Evolutionary conservation across 2,888 invertebrate species (phyloP), one percentile per base, ranked within the genome.

Genomic region (Drosophila prolongata): DNA sequence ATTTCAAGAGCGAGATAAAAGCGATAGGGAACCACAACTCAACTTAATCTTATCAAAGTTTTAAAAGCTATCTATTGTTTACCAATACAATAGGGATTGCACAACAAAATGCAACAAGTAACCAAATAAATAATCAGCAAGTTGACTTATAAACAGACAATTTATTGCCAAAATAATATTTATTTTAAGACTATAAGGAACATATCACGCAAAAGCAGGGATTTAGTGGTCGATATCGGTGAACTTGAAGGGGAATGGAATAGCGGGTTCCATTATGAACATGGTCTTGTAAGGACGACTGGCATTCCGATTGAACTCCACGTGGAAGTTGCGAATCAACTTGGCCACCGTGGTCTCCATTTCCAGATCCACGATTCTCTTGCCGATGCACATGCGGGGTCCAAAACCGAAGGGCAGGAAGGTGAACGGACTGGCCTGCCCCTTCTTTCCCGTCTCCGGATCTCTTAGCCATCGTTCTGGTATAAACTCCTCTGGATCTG

Each of bases 381-480:
- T 93, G 3, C 96, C 96, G 64, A 95, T 94, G 82, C 96, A 96
- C 74, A 94, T 94, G 53, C 95, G 93, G 0, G 95, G 93, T 0
- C 95, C 96, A 80, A 94, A 95, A 0, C 95, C 95, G 85, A 96
- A 96, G 0, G 95, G 95, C 60, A 94, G 86, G 49, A 93, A 94
- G 0, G 94, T 93, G 91, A 95, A 95, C 0, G 95, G 94, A 24
- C 47, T 64, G 9, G 54, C 60, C 3, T 64, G 50, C 37, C 37
- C 43, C n/a, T 74, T 80, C 34, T 79, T 77, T 19, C 75, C 73
- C 0, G 67, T 74, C 0, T 37, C 64, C 0, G 73, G 53, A 54
- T 47, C 40, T 6, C 90, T 83, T n/a, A 93, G 58, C 97, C 97
- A 97, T 40, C 97, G 92, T 88, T 97, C 96, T 0, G 97, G 97